These are phyloP conservation scores for Coregonus suidteri DNA, from an alignment of 2,797 vertebrate genomes.

Conservation along the genomic window DNA sequence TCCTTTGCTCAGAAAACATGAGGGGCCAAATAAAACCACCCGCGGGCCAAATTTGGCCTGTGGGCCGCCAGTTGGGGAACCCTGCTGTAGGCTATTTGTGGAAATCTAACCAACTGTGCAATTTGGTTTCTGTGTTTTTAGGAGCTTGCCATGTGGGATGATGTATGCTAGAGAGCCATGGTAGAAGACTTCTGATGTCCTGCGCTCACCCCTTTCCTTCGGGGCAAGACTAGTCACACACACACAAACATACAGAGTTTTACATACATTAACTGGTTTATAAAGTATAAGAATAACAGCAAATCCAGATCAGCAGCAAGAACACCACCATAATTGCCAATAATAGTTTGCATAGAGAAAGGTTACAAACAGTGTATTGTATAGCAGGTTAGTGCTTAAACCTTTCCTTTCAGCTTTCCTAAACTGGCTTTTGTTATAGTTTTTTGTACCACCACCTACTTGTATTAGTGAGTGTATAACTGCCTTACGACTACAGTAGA, in stretches of 20 bases:
- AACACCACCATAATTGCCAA: not conserved
- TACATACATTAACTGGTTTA: not conserved
- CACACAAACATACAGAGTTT: not conserved
- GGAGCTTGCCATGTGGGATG: not conserved
- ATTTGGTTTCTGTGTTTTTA: not conserved
- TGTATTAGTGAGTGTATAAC: not conserved
- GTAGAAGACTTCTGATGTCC: not conserved
- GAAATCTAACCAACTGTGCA: too few species aligned
- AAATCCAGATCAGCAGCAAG: not conserved
- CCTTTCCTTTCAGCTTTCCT: not conserved
- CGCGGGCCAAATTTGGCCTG: too few species aligned
- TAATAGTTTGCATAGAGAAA: not conserved
- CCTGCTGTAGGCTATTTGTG: too few species aligned
- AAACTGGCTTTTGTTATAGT: not conserved
- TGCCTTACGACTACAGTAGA: not conserved
- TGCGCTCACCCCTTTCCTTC: not conserved
- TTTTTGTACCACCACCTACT: not conserved
- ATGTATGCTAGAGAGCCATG: not conserved
- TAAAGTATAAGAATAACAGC: not conserved
- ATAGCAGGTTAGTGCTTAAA: not conserved
- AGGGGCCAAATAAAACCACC: too few species aligned
- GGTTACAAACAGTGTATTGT: not conserved
- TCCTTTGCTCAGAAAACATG: too few species aligned
- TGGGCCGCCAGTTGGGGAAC: too few species aligned
- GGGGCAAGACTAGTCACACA: not conserved